Evolutionary conservation across 2,888 invertebrate genomes (phyloP).

Genomic region (Esperia sulphurella): DNA sequence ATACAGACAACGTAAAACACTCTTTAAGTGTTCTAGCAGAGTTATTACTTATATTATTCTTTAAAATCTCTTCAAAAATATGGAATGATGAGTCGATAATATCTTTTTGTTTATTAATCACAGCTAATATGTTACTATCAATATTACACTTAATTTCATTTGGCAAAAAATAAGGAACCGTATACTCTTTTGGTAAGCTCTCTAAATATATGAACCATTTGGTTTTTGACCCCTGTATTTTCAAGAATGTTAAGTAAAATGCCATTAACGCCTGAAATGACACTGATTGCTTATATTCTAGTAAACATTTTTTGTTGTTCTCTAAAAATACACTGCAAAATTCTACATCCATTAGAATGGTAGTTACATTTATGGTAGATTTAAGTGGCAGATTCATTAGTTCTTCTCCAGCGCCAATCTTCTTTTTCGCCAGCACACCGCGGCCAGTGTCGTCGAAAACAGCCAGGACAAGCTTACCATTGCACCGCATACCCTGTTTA

Average conservation of each 20-base stretch:
- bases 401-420: constrained; percentile 76
- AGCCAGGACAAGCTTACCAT: constrained; percentile 76
- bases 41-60: constrained; percentile 41
- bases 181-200: constrained; percentile 83
- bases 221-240: constrained; percentile 73
- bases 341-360: constrained; percentile 71
- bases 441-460: constrained; percentile 84
- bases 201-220: constrained; percentile 83
- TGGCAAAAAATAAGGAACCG: constrained; percentile 84
- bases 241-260: constrained; percentile 85
- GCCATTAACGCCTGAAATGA: constrained; percentile 86
- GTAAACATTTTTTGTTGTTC: constrained; percentile 63
- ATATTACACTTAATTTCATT: constrained; percentile 74
- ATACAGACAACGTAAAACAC: constrained; percentile 74
- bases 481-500: constrained; percentile 76
- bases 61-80: constrained; percentile 70
- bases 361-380: constrained; percentile 79
- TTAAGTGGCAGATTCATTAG: constrained; percentile 81
- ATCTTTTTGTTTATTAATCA: constrained; percentile 71
- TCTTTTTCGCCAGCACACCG: constrained; percentile 83
- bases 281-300: constrained; percentile 52
- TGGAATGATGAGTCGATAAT: constrained; percentile 61
- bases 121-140: constrained; percentile 76
- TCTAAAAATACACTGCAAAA: constrained; percentile 72
- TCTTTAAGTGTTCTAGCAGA: constrained; percentile 56